Percentiles rank a stretch among this genome's conserved stretches.
Evolutionary conservation across 2,888 invertebrate genomes (phyloP).

Genomic region (Rotaria macrura): DNA sequence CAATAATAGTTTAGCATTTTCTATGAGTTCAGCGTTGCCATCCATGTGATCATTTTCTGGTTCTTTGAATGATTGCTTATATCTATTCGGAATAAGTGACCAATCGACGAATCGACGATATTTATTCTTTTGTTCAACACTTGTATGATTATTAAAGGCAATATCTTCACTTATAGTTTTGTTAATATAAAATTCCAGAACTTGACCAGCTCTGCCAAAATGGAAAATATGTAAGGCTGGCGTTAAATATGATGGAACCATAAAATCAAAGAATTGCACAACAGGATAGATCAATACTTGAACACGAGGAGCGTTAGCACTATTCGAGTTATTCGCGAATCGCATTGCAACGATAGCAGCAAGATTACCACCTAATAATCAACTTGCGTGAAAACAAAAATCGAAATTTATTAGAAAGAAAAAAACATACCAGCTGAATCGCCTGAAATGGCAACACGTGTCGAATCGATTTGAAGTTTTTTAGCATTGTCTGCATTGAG

Average conservation of each 20-base stretch:
- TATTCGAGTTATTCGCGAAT: not conserved
- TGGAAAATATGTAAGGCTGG: not conserved
- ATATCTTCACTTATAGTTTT: not conserved
- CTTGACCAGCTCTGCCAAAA: slow-evolving; percentile 9
- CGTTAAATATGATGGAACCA: slow-evolving; percentile 23
- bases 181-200: slow-evolving; percentile 25
- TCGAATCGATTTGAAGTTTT: slow-evolving; percentile 17
- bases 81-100: not conserved
- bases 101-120: not conserved
- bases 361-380: slow-evolving; percentile 21
- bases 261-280: slow-evolving; percentile 31
- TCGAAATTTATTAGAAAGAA: too few relatives aligned
- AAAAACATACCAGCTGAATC: slow-evolving; percentile 32
- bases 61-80: not conserved
- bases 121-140: not conserved
- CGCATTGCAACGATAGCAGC: slow-evolving; percentile 10
- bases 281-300: slow-evolving; percentile 30
- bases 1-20: not conserved
- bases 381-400: not conserved
- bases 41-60: not conserved
- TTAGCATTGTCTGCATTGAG: slow-evolving; percentile 6
- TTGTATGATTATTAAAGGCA: slow-evolving; percentile 22
- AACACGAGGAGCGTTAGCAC: not conserved
- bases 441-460: slow-evolving; percentile 20
- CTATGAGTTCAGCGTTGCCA: not conserved